phyloP scores from a whole-genome alignment of 2,113 vertebrate genomes.

The Nannospalax galili region DNA sequence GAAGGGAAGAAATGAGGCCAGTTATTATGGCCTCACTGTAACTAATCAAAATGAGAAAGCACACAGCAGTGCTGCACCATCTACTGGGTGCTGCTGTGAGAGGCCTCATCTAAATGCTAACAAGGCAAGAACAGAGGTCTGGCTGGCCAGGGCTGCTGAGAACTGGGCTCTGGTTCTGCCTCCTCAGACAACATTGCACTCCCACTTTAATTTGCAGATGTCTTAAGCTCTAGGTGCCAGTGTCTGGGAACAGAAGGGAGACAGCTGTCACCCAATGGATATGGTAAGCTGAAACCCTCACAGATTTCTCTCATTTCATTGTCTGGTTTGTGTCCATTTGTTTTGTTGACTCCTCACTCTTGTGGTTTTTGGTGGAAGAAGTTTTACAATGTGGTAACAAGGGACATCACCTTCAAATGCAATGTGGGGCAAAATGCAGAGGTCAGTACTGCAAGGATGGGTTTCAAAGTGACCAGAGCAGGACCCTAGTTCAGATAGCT shows the following conservation, averaged over 20 bases:
- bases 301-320: not conserved
- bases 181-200: not conserved
- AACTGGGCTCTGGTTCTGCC: not conserved
- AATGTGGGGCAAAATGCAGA: not conserved
- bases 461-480: not conserved
- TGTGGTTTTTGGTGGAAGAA: not conserved
- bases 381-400: not conserved
- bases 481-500: not conserved
- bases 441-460: not conserved
- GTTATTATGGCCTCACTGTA: not conserved
- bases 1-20: conserved; percentile 51
- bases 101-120: conserved; percentile 65
- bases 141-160: not conserved
- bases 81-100: not conserved
- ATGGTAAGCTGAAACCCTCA: not conserved
- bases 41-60: conserved; percentile 27
- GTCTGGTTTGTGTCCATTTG: not conserved
- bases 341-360: not conserved
- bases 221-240: conserved; percentile 17
- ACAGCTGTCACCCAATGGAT: not conserved
- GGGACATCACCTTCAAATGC: not conserved
- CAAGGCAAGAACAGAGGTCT: not conserved
- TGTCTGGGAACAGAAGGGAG: not conserved
- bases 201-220: conserved; percentile 56
- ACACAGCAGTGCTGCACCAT: not conserved